These are phyloP conservation scores for Rhodophaea formosa DNA, from an alignment of 2,888 invertebrate species.

Conservation along the genomic window DNA sequence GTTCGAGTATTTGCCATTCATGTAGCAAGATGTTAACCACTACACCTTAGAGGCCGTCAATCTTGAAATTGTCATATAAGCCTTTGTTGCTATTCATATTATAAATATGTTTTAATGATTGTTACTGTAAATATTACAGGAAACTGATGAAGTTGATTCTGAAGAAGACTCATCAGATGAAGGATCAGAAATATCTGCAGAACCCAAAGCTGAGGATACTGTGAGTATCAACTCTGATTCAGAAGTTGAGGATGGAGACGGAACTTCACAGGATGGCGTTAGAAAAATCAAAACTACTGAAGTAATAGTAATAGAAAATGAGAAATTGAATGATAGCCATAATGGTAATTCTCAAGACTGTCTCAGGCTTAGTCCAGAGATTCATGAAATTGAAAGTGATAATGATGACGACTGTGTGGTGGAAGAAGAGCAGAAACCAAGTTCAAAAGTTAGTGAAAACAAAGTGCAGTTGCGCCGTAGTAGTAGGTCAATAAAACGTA, in stretches of 20 bases:
- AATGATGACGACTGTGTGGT: slow-evolving; percentile 75
- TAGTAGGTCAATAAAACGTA: slow-evolving; percentile 74
- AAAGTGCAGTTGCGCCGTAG: slow-evolving; percentile 54
- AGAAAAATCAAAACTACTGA: slow-evolving; percentile 42
- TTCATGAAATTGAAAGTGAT: slow-evolving; percentile 67
- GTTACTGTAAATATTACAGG: slow-evolving; percentile 35
- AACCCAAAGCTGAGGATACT: slow-evolving; percentile 52
- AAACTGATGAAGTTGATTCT: slow-evolving; percentile 46
- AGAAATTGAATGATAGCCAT: slow-evolving; percentile 39
- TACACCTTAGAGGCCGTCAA: too few species aligned
- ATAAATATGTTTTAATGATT: background rate
- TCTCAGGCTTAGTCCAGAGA: slow-evolving; percentile 50
- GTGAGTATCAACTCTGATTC: slow-evolving; percentile 67
- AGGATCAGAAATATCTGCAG: slow-evolving; percentile 41
- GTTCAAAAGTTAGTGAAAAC: slow-evolving; percentile 35
- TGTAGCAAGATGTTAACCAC: too few species aligned
- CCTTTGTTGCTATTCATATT: too few species aligned
- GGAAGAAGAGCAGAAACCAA: slow-evolving; percentile 49
- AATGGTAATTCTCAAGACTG: slow-evolving; percentile 46
- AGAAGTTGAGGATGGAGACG: slow-evolving; percentile 50
- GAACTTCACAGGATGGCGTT: slow-evolving; percentile 45
- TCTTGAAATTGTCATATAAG: too few species aligned
- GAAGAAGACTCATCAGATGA: slow-evolving; percentile 50
- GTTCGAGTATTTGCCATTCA: too few species aligned
- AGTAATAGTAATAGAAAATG: slow-evolving; percentile 48